Evolutionary conservation across 2,888 invertebrate genomes (phyloP), one percentile per base, ranked within the genome.

Genomic region (Busseola fusca): DNA sequence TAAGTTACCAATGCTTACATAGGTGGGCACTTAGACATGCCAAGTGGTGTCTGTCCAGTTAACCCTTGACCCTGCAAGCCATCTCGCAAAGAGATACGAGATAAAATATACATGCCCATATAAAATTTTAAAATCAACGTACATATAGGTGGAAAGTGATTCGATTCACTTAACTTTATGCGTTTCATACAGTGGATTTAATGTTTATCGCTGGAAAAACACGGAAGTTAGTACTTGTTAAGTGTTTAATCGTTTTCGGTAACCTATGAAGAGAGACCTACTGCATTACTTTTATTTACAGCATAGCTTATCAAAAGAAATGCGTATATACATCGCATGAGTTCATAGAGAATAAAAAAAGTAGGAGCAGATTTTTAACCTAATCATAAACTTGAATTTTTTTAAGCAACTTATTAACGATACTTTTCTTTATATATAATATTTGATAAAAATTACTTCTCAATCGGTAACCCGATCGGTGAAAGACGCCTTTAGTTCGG

Each of bases 11-110:
- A 64, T 58, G 77, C 48, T 40, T 52, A 60, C 63, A 56, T 79
- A 79, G 77, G 68, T 69, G 59, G 69, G 50, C 69, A 56, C 34
- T 76, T 62, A 73, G 34, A 69, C 45, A 69, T 56, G 42, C 64
- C 64, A 64, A 76, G 78, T 60, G 57, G 59, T 69, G 64, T 78
- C 60, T 52, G 64, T 57, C 60, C 78, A 72, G 78, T 81, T 81
- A 72, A 81, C 79, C 78, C 66, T 57, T 81, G 71, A 72, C 72
- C 72, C 52, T 57, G 25, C 62, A 56, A 62, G 18, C 63, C 27
- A 59, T 50, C 68, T 45, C 16, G 54, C 40, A 50, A 64, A 56
- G 56, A 56, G n/a, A 71, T 68, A 65, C 54, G 18, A 66, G 52
- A 65, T 69, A 65, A 80, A 69, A 72, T 76, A 69, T 30, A 68